phyloP scores from a whole-genome alignment of 2,888 invertebrate species.

The Pinctada fucata region DNA sequence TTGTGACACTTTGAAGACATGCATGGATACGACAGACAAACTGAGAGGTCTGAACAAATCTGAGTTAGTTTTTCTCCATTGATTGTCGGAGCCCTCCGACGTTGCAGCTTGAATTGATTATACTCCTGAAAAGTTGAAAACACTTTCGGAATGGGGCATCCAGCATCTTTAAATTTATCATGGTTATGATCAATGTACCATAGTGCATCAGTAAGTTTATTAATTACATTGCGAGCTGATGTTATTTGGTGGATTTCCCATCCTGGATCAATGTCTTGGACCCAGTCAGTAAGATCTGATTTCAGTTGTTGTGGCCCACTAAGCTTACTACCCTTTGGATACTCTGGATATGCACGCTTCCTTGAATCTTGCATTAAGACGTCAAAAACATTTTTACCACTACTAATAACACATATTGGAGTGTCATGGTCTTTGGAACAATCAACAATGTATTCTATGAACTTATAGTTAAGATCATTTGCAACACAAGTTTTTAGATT shows the following conservation, averaged over 20 bases:
- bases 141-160: slow-evolving; percentile 7
- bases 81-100: background rate
- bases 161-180: slow-evolving; percentile 1
- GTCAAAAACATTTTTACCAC: too few relatives aligned
- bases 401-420: too few relatives aligned
- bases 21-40: slow-evolving; percentile 1
- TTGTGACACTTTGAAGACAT: background rate
- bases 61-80: background rate
- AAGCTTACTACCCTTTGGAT: too few relatives aligned
- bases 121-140: background rate
- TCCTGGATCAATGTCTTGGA: background rate
- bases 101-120: background rate
- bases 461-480: background rate
- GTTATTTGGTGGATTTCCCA: background rate
- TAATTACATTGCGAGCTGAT: background rate
- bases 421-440: background rate
- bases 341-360: too few relatives aligned
- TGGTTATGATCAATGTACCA: slow-evolving; percentile 10
- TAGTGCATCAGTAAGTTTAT: slow-evolving; percentile 1
- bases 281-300: background rate
- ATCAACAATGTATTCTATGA: background rate
- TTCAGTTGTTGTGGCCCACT: background rate
- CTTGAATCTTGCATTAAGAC: too few relatives aligned
- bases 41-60: background rate
- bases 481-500: too few relatives aligned